Evolutionary conservation across 2,113 vertebrate species (phyloP).

Genomic region (Ondatra zibethicus): DNA sequence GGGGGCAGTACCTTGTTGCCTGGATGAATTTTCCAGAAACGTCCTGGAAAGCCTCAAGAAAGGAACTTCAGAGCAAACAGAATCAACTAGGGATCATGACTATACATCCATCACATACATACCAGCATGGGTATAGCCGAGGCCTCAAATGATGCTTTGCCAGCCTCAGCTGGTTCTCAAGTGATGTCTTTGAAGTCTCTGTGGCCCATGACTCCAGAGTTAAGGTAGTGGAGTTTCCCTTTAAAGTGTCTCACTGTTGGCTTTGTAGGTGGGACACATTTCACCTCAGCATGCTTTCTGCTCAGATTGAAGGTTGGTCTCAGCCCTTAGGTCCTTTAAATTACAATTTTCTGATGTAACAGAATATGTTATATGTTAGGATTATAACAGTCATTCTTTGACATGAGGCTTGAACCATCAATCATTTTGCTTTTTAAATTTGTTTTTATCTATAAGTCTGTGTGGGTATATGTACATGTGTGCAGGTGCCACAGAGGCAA

Average conservation of each 20-base stretch:
- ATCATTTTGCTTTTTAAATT: background rate
- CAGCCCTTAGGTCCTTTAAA: slow-evolving; percentile 37
- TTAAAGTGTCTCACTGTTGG: slow-evolving; percentile 63
- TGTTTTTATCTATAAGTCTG: background rate
- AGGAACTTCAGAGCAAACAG: slow-evolving; percentile 70
- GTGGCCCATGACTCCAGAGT: slow-evolving; percentile 67
- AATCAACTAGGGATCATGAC: slow-evolving; percentile 73
- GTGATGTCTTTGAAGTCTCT: slow-evolving; percentile 74
- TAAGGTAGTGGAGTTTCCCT: slow-evolving; percentile 69
- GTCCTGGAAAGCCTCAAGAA: slow-evolving; percentile 71
- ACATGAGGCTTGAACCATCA: background rate
- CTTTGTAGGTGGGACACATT: slow-evolving; percentile 68
- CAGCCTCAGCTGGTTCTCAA: slow-evolving; percentile 65
- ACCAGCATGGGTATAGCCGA: slow-evolving; percentile 45
- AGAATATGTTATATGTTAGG: background rate
- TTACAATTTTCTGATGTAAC: slow-evolving; percentile 30
- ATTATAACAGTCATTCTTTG: slow-evolving; percentile 24
- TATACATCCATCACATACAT: slow-evolving; percentile 66
- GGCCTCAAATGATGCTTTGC: slow-evolving; percentile 72
- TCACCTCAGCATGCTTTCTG: slow-evolving; percentile 51
- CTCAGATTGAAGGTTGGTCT: slow-evolving; percentile 48
- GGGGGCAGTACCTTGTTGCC: slow-evolving; percentile 56
- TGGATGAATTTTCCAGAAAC: slow-evolving; percentile 68
- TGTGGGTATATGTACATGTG: background rate
- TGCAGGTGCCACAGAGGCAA: background rate